Base-by-base conservation (phyloP, 1,140 invertebrate genomes). In the Drosophila mojavensis region DNA sequence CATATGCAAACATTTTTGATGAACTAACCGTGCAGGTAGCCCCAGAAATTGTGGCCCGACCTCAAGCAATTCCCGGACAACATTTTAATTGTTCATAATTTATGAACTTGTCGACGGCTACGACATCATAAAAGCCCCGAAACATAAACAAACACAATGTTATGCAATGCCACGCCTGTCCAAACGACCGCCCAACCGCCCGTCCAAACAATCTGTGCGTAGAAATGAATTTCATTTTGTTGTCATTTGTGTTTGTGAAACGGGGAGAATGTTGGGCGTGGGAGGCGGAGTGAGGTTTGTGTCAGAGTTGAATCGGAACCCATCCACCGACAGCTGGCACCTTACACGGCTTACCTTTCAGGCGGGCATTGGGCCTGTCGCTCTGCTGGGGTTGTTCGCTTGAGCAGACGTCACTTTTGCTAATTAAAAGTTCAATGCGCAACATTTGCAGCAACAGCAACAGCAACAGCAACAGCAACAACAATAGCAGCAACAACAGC, bases 361-460 rank as follows among this genome's bases (percentile, higher is more conserved):
- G 59, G 51, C 24, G 9, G 13, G 20, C 43, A 9, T 13, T 17
- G n/a, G 43, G 43, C 43, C 36, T 13, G 36, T 3, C 11, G 36
- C 36, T 39, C 10, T 20, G 13, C 28, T 10, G 55, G 62, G 48
- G 62, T 53, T 39, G 24, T 48, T 59, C 54, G 54, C 55, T 43
- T 59, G 66, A 59, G 64, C 64, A 73, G 64, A 67, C 70, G 58
- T 68, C 71, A 58, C 71, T 56, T 69, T 67, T 75, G 64, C 80
- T 83, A 83, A 83, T 83, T 83, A 82, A 83, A 83, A 83, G 79
- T 83, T 83, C 79, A 82, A 83, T 83, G 80, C 66, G 75, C 80
- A 83, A 65, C 80, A 83, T 78, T 79, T 71, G 51, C 63, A 67
- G 54, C 76, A 56, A 6, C 61, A 64, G 28, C 55, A 60, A 11